Percentiles rank a stretch among this genome's conserved stretches.
These are phyloP conservation scores for Corydoras sp. DNA, from an alignment of 2,113 vertebrate species.

Conservation along the genomic window DNA sequence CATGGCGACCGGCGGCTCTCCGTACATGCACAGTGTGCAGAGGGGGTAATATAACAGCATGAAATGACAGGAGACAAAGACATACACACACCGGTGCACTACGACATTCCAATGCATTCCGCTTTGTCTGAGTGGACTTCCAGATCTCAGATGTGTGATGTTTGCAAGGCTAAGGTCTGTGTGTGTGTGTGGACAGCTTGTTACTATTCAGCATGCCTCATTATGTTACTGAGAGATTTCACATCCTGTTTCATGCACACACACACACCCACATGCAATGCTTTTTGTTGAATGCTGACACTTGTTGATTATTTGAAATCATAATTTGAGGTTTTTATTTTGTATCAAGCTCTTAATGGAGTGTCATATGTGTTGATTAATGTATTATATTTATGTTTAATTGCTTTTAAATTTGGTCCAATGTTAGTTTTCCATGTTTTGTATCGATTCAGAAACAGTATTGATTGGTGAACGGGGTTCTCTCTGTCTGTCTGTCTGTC, in stretches of 20 bases:
- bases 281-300: not conserved
- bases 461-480: too few relatives aligned
- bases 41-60: conserved; percentile 13
- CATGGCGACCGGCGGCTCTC: conserved; percentile 35
- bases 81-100: not conserved
- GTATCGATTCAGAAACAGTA: too few relatives aligned
- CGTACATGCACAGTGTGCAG: conserved; percentile 16
- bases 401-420: too few relatives aligned
- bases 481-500: too few relatives aligned
- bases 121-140: not conserved
- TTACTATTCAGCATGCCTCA: conserved; percentile 22
- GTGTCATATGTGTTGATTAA: too few relatives aligned
- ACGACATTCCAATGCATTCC: not conserved
- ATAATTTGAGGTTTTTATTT: too few relatives aligned
- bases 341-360: too few relatives aligned
- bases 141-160: not conserved
- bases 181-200: conserved; percentile 3
- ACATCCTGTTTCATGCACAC: conserved; percentile 17
- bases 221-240: conserved; percentile 30
- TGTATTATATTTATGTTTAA: too few relatives aligned
- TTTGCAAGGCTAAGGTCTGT: not conserved
- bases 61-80: not conserved
- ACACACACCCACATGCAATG: conserved; percentile 1
- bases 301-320: too few relatives aligned
- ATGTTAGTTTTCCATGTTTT: too few relatives aligned